These are phyloP conservation scores for Myoxocephalus aenaeus DNA, from an alignment of 2,797 vertebrate genomes.

Conservation along the genomic window DNA sequence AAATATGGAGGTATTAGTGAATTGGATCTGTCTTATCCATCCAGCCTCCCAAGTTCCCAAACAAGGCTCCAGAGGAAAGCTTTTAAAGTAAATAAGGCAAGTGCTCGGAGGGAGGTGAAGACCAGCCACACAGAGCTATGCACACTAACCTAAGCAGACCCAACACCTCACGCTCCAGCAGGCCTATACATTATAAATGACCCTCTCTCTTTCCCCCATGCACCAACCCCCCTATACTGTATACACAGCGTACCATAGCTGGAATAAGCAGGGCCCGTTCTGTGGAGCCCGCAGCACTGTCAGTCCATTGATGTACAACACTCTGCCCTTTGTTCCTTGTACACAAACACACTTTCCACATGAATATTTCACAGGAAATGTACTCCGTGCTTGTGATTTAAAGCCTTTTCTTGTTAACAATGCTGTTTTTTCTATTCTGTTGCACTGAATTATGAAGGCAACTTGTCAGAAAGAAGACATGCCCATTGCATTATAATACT, in stretches of 20 bases:
- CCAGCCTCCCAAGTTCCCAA: constrained; percentile 59
- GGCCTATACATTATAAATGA: constrained; percentile 86
- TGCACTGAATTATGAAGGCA: constrained; percentile 81
- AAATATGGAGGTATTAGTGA: constrained; percentile 57
- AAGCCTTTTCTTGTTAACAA: constrained; percentile 87
- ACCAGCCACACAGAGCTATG: constrained; percentile 69
- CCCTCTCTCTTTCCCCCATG: constrained; percentile 62
- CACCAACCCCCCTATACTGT: constrained; percentile 57
- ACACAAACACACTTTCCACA: constrained; percentile 87
- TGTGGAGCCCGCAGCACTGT: constrained; percentile 78
- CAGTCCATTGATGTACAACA: constrained; percentile 85
- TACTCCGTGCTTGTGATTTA: constrained; percentile 84
- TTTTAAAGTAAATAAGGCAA: constrained; percentile 79
- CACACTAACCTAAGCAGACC: constrained; percentile 71
- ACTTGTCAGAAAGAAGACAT: constrained; percentile 77
- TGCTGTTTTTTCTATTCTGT: constrained; percentile 81
- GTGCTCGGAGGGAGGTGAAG: constrained; percentile 64
- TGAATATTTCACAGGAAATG: constrained; percentile 87
- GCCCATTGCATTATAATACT: constrained; percentile 74
- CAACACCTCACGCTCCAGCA: constrained; percentile 75
- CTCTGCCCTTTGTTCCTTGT: constrained; percentile 84
- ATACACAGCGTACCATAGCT: constrained; percentile 69
- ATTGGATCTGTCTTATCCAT: constrained; percentile 63
- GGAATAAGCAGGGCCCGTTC: constrained; percentile 78
- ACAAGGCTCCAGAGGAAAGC: constrained; percentile 70